A percentile compares a stretch with the other conserved stretches of the same genome.
Evolutionary conservation across 2,113 vertebrate species (phyloP).

Genomic region (Campylomormyrus tamandua): DNA sequence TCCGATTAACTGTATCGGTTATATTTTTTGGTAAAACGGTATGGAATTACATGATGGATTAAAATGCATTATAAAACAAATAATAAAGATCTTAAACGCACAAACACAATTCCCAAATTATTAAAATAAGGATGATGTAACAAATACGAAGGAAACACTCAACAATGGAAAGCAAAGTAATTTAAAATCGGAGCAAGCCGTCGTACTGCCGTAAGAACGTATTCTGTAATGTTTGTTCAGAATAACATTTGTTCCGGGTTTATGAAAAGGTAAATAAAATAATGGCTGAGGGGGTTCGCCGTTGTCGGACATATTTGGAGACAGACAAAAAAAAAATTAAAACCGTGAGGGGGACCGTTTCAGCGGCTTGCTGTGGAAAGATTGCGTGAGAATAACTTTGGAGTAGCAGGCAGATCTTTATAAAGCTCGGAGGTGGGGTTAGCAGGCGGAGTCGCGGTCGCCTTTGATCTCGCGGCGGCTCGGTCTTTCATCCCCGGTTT

Average conservation of each 20-base stretch:
- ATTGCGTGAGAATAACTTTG: conserved; percentile 68
- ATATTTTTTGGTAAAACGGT: not conserved
- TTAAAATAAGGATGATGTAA: not conserved
- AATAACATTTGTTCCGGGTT: not conserved
- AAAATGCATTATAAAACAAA: not conserved
- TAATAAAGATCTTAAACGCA: not conserved
- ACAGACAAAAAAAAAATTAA: conserved; percentile 21
- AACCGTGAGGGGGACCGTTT: conserved; percentile 30
- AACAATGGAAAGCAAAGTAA: not conserved
- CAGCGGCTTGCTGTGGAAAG: conserved; percentile 36
- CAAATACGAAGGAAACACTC: not conserved
- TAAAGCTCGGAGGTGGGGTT: conserved; percentile 74
- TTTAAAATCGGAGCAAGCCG: not conserved
- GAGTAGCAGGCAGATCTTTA: conserved; percentile 64
- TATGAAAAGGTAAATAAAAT: conserved; percentile 16
- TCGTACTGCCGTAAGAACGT: not conserved
- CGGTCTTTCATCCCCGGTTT: conserved; percentile 76
- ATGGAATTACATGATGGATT: not conserved
- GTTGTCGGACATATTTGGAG: conserved; percentile 22
- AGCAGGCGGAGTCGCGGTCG: conserved; percentile 68
- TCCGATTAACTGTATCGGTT: not conserved
- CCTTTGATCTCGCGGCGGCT: conserved; percentile 89
- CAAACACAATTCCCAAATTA: not conserved
- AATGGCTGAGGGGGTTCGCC: not conserved
- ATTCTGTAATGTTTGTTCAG: conserved; percentile 1